Percentiles rank a stretch among this genome's conserved stretches.
Evolutionary conservation across 2,113 vertebrate species (phyloP).

Genomic region (Delphinapterus leucas): DNA sequence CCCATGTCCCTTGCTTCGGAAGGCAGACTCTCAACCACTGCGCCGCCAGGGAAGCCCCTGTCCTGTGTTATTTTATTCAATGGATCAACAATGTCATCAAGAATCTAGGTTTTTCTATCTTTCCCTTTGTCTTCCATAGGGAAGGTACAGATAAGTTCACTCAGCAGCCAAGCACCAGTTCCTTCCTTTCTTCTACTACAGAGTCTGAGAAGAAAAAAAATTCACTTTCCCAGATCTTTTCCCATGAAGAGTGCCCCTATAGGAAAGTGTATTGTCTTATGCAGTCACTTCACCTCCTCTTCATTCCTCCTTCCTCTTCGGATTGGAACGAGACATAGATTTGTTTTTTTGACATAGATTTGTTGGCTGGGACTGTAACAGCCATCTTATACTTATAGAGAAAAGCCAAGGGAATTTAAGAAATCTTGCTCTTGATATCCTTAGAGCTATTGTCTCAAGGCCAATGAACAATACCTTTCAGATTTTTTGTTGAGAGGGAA

Average conservation of each 20-base stretch:
- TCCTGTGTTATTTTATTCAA: not conserved
- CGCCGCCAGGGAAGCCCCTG: too few relatives aligned
- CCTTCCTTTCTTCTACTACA: not conserved
- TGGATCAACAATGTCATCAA: not conserved
- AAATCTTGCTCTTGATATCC: not conserved
- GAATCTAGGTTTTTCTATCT: not conserved
- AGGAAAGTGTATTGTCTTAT: not conserved
- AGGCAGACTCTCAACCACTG: too few relatives aligned
- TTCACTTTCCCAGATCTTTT: not conserved
- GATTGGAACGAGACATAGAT: too few relatives aligned
- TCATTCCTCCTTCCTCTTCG: not conserved
- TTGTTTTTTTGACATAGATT: not conserved
- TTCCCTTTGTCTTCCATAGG: not conserved
- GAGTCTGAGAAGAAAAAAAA: not conserved
- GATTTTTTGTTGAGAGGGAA: not conserved
- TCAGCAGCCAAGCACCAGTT: not conserved
- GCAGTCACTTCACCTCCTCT: not conserved
- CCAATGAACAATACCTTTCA: not conserved
- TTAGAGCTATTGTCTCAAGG: not conserved
- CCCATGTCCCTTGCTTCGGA: too few relatives aligned
- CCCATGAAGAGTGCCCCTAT: not conserved
- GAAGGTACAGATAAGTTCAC: not conserved
- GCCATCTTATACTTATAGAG: not conserved
- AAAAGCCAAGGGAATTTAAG: not conserved
- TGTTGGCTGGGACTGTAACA: too few relatives aligned